Conservation (phyloP, 2,797 vertebrate species). For the Spheniscus humboldti region DNA sequence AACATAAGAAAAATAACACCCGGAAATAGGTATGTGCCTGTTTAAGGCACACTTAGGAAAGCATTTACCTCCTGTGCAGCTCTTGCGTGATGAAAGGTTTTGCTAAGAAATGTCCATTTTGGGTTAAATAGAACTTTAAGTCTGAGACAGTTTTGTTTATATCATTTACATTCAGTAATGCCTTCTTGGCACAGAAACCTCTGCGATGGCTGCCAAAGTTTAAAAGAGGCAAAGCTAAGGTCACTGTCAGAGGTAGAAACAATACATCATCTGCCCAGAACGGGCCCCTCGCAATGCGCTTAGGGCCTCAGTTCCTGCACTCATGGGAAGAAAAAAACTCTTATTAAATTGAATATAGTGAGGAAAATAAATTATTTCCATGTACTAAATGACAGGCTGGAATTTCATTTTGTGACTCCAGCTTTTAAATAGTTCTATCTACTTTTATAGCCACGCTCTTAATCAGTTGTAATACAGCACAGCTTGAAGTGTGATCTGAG, state of each 20-base stretch:
- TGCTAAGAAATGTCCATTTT: slow-evolving; percentile 39
- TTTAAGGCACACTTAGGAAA: slow-evolving; percentile 10
- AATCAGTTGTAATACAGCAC: not conserved
- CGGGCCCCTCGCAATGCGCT: not conserved
- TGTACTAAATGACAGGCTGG: not conserved
- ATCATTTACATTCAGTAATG: slow-evolving; percentile 56
- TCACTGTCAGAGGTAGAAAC: slow-evolving; percentile 52
- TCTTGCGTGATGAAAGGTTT: slow-evolving; percentile 11
- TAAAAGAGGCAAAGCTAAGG: slow-evolving; percentile 48
- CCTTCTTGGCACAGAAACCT: slow-evolving; percentile 45
- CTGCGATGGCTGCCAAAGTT: slow-evolving; percentile 32
- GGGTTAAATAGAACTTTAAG: slow-evolving; percentile 38
- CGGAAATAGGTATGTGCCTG: slow-evolving; percentile 32
- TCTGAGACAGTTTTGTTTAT: slow-evolving; percentile 58
- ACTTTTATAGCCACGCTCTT: not conserved
- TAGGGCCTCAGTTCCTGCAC: slow-evolving; percentile 21
- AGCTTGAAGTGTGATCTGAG: not conserved
- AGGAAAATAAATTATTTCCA: slow-evolving; percentile 36
- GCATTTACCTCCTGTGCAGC: slow-evolving; percentile 31
- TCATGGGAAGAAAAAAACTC: slow-evolving; percentile 7
- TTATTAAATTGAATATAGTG: not conserved
- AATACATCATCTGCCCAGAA: slow-evolving; percentile 55
- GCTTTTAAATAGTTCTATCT: not conserved
- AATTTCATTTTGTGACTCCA: slow-evolving; percentile 11
- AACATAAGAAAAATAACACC: slow-evolving; percentile 44